Evolutionary conservation across 2,113 vertebrate genomes (phyloP).

Genomic region (Sisor rabdophorus): DNA sequence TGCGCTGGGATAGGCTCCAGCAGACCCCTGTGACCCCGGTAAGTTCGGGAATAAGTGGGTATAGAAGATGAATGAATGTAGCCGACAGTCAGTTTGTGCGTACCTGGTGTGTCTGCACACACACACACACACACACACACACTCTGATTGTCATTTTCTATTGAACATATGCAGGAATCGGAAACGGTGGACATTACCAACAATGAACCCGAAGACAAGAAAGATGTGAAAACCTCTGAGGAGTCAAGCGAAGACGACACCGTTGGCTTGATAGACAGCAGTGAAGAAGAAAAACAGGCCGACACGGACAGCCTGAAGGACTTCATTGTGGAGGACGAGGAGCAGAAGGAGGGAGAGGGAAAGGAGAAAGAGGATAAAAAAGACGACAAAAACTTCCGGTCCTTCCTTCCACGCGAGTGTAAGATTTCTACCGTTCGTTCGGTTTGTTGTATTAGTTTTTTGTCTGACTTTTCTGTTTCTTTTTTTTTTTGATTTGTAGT

Average conservation of each 20-base stretch:
- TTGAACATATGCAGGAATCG: conserved; percentile 24
- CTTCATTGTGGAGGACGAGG: conserved; percentile 55
- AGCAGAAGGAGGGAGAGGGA: conserved; percentile 30
- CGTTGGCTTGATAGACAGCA: conserved; percentile 43
- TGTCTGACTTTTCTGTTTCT: not conserved
- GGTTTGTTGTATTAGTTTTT: not conserved
- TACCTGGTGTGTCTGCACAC: no score
- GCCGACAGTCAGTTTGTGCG: not conserved
- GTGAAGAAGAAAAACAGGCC: conserved; percentile 47
- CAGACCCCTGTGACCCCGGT: no score
- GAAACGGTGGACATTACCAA: conserved; percentile 16
- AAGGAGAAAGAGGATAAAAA: conserved; percentile 3
- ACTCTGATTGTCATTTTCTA: no score
- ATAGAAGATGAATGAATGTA: no score
- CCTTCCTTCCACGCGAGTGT: conserved; percentile 53
- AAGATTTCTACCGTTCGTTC: not conserved
- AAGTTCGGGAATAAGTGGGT: no score
- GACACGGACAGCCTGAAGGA: conserved; percentile 56
- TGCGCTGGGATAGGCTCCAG: no score
- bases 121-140: no score
- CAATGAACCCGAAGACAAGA: conserved; percentile 31
- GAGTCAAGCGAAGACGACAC: conserved; percentile 31
- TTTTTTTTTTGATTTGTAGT: conserved; percentile 62
- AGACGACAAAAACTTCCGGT: conserved; percentile 36
- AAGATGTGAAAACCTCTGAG: conserved; percentile 23